Base-by-base conservation (phyloP, 2,797 vertebrate species). In the Natrix natrix region DNA sequence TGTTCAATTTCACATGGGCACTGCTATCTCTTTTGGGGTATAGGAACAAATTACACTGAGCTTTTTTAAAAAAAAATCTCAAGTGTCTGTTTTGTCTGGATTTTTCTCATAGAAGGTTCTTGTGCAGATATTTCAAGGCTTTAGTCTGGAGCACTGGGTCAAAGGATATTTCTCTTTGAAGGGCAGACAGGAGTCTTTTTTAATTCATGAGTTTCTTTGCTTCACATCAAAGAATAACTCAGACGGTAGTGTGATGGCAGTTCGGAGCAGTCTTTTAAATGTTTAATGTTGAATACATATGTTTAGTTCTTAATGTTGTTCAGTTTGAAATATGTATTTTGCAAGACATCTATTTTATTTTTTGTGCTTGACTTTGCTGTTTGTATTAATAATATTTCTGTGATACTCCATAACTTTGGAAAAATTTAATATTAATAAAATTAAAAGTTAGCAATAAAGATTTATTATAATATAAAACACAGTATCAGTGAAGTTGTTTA, bases 11-110 rank as follows among this genome's bases (percentile, higher is more conserved):
- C 92, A 96, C 69, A 63, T 93, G 93, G 94, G 95, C 94, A 93
- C 91, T 74, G 89, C 95, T 97, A 93, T 97, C 96, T 97, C 95
- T 96, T 93, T 93, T 96, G 94, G 90, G 69, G 96, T 94, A 95
- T 95, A 97, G 96, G 93, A 97, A 96, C 97, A 96, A 95, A 97
- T 98, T 96, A 95, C 78, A 94, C 95, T 94, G 96, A 97, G 96
- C 95, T 96, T 96, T 89, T 97, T 96, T 95, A 96, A 78, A 78
- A 74, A 78, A 43, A 48, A 96, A 97, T 97, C 97, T 97, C 95
- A 97, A 99, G 98, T 98, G 98, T 98, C 98, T 99, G 98, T 98
- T 99, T 99, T 99, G 98, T 99, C 98, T 99, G 98, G 96, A 95
- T 97, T 98, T 97, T 97, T 97, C 97, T 98, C 96, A 57, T 93